These are phyloP conservation scores for Blennius ocellaris DNA, from an alignment of 2,113 vertebrate species.

Conservation along the genomic window DNA sequence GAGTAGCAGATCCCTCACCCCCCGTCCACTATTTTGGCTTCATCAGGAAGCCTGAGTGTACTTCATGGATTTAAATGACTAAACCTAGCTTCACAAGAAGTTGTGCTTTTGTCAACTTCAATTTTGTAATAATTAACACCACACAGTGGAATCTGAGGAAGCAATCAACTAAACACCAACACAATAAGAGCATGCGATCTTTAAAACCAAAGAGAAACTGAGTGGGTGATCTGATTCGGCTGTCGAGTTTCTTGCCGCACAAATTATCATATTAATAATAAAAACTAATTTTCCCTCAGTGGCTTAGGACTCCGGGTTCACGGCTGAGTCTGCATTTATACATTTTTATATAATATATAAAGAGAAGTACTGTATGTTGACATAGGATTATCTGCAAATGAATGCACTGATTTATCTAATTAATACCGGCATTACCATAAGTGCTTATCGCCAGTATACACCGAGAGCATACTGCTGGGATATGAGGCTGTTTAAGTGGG, in stretches of 20 bases:
- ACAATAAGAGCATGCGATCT: conserved; percentile 5
- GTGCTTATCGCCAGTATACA: conserved; percentile 61
- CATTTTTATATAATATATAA: conserved; percentile 16
- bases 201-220: conserved; percentile 26
- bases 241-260: conserved; percentile 42
- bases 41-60: too few relatives aligned
- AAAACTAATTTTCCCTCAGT: conserved; percentile 52
- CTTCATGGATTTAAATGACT: too few relatives aligned
- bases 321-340: conserved; percentile 47
- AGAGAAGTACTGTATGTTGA: conserved; percentile 43
- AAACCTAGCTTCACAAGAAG: too few relatives aligned
- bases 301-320: conserved; percentile 40
- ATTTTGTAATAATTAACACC: background rate
- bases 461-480: conserved; percentile 36
- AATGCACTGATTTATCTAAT: conserved; percentile 56
- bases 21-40: background rate
- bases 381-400: conserved; percentile 52
- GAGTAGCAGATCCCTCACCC: background rate
- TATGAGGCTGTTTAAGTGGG: conserved; percentile 52
- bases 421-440: conserved; percentile 62
- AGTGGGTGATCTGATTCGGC: conserved; percentile 42
- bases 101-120: too few relatives aligned
- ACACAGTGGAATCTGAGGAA: background rate
- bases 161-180: background rate
- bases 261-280: conserved; percentile 72